Conservation (phyloP, 2,888 invertebrate species). For the Trichacis sp. region DNA sequence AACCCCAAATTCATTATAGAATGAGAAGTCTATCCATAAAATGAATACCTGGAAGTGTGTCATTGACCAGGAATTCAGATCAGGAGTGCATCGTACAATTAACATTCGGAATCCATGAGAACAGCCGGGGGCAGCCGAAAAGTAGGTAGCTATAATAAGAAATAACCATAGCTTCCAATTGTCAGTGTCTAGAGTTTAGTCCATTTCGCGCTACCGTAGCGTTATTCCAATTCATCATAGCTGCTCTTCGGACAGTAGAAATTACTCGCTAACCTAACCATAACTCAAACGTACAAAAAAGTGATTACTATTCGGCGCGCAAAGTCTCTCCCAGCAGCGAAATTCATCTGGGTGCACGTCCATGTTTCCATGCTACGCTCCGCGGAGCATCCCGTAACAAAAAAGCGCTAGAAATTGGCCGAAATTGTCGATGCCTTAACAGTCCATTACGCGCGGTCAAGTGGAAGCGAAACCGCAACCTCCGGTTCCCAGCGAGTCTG, state of each 20-base stretch:
- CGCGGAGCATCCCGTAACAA: not conserved
- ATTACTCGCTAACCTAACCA: constrained; percentile 46
- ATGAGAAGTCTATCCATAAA: not conserved
- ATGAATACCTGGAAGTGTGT: constrained; percentile 18
- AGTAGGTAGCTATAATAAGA: constrained; percentile 55
- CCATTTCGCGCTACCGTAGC: constrained; percentile 51
- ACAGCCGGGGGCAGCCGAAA: constrained; percentile 50
- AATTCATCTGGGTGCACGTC: too few relatives aligned
- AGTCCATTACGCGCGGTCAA: constrained; percentile 24
- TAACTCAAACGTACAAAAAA: constrained; percentile 20
- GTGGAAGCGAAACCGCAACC: constrained; percentile 55
- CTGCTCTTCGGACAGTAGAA: constrained; percentile 43
- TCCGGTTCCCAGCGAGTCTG: constrained; percentile 59
- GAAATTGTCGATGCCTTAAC: constrained; percentile 32
- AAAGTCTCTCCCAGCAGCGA: not conserved
- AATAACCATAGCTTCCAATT: constrained; percentile 47
- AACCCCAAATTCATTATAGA: too few relatives aligned
- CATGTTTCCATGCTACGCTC: too few relatives aligned
- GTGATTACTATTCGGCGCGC: not conserved
- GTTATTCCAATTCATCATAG: constrained; percentile 48
- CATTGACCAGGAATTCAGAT: constrained; percentile 43
- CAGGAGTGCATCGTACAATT: constrained; percentile 29
- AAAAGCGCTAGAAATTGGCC: constrained; percentile 6
- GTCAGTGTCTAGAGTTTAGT: constrained; percentile 36
- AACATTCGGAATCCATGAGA: constrained; percentile 50